Conservation (phyloP, 1,140 invertebrate species). For the Hormaphis cornu region DNA sequence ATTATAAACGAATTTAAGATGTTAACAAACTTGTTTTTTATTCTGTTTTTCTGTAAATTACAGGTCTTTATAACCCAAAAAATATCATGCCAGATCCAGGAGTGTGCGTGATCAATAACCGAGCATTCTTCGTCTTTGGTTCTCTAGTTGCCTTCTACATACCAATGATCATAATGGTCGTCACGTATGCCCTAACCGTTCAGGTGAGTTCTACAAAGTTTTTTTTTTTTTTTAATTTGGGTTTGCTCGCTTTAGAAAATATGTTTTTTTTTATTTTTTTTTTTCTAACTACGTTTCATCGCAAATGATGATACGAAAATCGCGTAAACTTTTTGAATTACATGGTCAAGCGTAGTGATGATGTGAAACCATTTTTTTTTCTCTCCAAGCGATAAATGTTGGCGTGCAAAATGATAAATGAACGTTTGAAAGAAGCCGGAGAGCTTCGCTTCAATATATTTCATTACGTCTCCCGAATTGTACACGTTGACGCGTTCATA, state of each 20-base stretch:
- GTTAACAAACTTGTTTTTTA: too few relatives aligned
- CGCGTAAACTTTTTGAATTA: not conserved
- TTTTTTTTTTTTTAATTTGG: not conserved
- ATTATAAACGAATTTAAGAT: too few relatives aligned
- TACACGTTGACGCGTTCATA: not conserved
- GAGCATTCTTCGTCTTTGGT: slow-evolving; percentile 76
- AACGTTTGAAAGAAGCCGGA: not conserved
- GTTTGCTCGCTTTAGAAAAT: not conserved
- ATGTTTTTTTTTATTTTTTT: too few relatives aligned
- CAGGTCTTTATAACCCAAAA: slow-evolving; percentile 58
- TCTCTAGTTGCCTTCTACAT: slow-evolving; percentile 87
- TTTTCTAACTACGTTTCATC: too few relatives aligned
- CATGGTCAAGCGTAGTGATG: not conserved
- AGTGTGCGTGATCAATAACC: slow-evolving; percentile 76
- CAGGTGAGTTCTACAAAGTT: slow-evolving; percentile 41
- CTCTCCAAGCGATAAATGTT: not conserved
- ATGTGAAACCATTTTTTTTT: not conserved
- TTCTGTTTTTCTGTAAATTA: too few relatives aligned
- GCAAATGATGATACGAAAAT: not conserved
- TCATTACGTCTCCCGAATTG: slow-evolving; percentile 6
- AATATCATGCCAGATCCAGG: slow-evolving; percentile 65
- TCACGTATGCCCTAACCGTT: slow-evolving; percentile 81
- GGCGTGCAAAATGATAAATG: not conserved
- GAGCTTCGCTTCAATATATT: slow-evolving; percentile 9
- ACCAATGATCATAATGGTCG: slow-evolving; percentile 83